Base-by-base conservation (phyloP, 2,888 invertebrate species). In the Stenodema calcarata region DNA sequence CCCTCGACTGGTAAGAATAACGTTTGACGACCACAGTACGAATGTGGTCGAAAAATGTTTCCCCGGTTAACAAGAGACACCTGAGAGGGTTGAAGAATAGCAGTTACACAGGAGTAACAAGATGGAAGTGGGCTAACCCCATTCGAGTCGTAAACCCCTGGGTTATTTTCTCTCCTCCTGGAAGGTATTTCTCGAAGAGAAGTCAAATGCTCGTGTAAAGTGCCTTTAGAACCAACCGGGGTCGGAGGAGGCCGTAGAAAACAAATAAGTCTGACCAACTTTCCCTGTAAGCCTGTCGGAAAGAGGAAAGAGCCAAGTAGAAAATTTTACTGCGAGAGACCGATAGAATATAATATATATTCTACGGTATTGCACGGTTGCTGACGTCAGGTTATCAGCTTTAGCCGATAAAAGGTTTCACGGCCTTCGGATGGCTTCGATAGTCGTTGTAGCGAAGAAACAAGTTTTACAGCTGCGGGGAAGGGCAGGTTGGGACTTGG, bases 111-210 rank as follows among this genome's bases (percentile, higher is more conserved):
- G 62, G 16, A 27, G 62, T 23, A 62, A 62, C 62, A 62, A 62
- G 62, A 62, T 62, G 62, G 62, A 62, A 62, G 62, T 62, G 62
- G 62, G 62, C 62, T 78, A 78, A 78, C 78, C 44, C 78, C 44
- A 23, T 78, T 27, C 23, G 44, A 78, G 78, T 44, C 78, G 78
- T 78, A 78, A 78, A 42, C 42, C 18, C 23, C 41, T 11, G 44
- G 78, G 42, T 44, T 78, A 42, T 78, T 62, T 62, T 78, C 78
- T 78, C 44, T 78, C 44, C 78, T 27, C 35, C 42, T 42, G 18
- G 41, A 47, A 62, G 62, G 62, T 62, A 62, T 62, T 62, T 54
- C 23, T 62, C 23, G 62, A 62, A 23, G 62, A 23, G 6, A 62
- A 62, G 62, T 62, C 62, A 62, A 62, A 62, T 18, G 62, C 62